A percentile compares a stretch with the other conserved stretches of the same genome.
These are phyloP conservation scores for Heliangelus exortis DNA, from an alignment of 2,797 vertebrate species.

Conservation along the genomic window DNA sequence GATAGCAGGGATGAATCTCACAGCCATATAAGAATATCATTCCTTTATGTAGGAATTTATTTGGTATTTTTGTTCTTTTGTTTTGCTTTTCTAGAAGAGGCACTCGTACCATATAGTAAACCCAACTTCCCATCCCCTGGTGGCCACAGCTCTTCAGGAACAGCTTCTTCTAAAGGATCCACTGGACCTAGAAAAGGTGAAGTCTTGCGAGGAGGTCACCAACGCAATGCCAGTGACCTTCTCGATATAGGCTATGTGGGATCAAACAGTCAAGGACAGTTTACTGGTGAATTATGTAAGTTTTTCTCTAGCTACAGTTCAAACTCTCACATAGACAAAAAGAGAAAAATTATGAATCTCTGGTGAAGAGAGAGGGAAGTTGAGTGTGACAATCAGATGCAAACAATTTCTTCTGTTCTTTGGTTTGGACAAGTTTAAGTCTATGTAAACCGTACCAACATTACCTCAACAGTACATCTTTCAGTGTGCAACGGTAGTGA, in stretches of 20 bases:
- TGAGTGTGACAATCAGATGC: not conserved
- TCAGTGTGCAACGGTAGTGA: not conserved
- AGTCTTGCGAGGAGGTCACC: conserved; percentile 89
- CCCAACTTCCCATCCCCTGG: conserved; percentile 96
- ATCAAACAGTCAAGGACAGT: conserved; percentile 92
- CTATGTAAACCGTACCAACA: not conserved
- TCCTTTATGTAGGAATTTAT: not conserved
- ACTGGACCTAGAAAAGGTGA: conserved; percentile 95
- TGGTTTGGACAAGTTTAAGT: not conserved
- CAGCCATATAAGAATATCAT: not conserved
- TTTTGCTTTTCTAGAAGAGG: conserved; percentile 86
- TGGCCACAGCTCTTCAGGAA: conserved; percentile 97
- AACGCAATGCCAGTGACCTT: conserved; percentile 90
- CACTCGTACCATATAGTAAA: conserved; percentile 94
- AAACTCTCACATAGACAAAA: not conserved
- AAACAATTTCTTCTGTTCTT: not conserved
- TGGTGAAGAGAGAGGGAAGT: not conserved
- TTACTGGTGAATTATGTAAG: conserved; percentile 97
- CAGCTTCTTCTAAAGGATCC: conserved; percentile 95
- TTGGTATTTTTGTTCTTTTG: not conserved
- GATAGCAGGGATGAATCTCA: not conserved
- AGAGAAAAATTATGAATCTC: not conserved
- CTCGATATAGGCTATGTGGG: conserved; percentile 91
- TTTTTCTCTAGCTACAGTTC: conserved; percentile 52
- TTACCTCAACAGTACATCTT: not conserved